Percentiles rank a stretch among this genome's conserved stretches.
phyloP scores from a whole-genome alignment of 2,888 invertebrate species.

The Antheraea yamamai region DNA sequence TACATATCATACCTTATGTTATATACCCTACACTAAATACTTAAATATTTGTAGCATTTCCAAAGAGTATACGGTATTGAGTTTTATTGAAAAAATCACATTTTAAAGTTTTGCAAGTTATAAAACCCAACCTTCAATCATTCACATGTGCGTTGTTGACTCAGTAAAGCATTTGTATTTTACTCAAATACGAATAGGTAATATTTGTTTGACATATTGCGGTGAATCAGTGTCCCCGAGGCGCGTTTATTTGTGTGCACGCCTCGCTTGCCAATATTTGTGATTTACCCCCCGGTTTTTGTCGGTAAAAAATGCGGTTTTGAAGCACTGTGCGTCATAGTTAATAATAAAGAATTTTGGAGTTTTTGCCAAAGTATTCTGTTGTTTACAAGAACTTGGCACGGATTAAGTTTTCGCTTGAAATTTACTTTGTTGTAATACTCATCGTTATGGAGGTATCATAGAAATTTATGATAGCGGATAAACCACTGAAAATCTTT shows the following conservation, averaged over 20 bases:
- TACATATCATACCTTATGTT: no score
- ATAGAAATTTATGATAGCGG: background rate
- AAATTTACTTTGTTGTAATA: slow-evolving; percentile 2
- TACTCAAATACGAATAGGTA: slow-evolving; percentile 44
- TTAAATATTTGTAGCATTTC: background rate
- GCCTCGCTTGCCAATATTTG: slow-evolving; percentile 60
- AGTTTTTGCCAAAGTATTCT: slow-evolving; percentile 8
- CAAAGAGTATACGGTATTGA: background rate
- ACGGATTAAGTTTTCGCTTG: slow-evolving; percentile 6
- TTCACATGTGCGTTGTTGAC: slow-evolving; percentile 45
- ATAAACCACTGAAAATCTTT: background rate
- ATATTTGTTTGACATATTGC: slow-evolving; percentile 70
- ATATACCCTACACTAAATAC: background rate
- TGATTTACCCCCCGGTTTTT: slow-evolving; percentile 51
- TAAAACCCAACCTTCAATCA: slow-evolving; percentile 14
- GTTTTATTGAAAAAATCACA: background rate
- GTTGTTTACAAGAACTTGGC: slow-evolving; percentile 1
- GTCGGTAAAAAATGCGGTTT: slow-evolving; percentile 21
- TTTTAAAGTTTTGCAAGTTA: background rate
- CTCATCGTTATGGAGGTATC: background rate
- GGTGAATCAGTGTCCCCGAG: slow-evolving; percentile 68
- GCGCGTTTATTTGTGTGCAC: slow-evolving; percentile 72
- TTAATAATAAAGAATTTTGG: slow-evolving; percentile 19
- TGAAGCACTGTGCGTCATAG: slow-evolving; percentile 20
- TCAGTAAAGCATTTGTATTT: slow-evolving; percentile 55